phyloP scores from a whole-genome alignment of 2,797 vertebrate genomes.

The Anguilla pacifica region DNA sequence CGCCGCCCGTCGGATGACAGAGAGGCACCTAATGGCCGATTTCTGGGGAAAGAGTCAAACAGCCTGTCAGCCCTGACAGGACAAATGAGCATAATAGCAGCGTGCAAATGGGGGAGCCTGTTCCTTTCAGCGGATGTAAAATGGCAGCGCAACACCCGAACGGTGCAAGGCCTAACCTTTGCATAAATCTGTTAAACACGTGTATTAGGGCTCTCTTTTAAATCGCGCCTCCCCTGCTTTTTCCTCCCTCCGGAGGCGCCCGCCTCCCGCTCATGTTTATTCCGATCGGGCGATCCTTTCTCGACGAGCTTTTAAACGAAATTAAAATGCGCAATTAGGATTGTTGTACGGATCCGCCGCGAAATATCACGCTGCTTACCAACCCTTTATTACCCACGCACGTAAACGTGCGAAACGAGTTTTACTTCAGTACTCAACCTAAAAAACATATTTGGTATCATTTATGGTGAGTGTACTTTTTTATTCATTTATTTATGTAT shows the following conservation, averaged over 20 bases:
- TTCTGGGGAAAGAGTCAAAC: slow-evolving; percentile 93
- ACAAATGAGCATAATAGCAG: slow-evolving; percentile 98
- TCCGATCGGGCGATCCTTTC: neutral
- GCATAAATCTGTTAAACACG: slow-evolving; percentile 81
- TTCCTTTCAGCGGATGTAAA: slow-evolving; percentile 79
- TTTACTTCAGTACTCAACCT: neutral
- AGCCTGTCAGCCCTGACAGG: slow-evolving; percentile 95
- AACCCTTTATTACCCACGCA: neutral
- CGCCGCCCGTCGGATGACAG: slow-evolving; percentile 95
- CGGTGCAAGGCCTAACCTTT: slow-evolving; percentile 93
- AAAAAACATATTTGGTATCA: neutral
- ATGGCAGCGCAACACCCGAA: slow-evolving; percentile 95
- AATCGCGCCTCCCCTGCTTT: slow-evolving; percentile 42
- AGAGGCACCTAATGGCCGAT: slow-evolving; percentile 98
- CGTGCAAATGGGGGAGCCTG: slow-evolving; percentile 88
- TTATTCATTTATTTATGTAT: neutral
- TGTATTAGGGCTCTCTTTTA: slow-evolving; percentile 63
- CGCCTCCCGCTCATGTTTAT: slow-evolving; percentile 3
- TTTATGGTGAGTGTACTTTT: neutral
- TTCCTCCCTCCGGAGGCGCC: slow-evolving; percentile 32
- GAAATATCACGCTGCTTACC: neutral
- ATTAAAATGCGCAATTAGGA: slow-evolving; percentile 18
- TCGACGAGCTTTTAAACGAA: slow-evolving; percentile 15
- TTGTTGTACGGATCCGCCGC: neutral
- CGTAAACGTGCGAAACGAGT: neutral